These are phyloP conservation scores for Sebastes dallii DNA, from an alignment of 2,797 vertebrate genomes.

Conservation along the genomic window DNA sequence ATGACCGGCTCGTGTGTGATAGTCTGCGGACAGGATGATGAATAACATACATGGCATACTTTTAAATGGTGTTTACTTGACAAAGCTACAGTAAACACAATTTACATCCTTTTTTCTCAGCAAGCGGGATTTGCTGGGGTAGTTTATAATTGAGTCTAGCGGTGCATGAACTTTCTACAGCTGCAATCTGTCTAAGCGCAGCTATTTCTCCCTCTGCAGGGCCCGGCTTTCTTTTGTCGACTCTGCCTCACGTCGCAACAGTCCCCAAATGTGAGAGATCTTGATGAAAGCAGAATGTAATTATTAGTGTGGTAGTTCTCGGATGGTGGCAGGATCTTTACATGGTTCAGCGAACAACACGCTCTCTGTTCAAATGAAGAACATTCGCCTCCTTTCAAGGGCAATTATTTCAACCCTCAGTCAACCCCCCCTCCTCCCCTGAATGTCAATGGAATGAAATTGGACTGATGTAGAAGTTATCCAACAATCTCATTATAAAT, in stretches of 20 bases:
- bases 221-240: slow-evolving; percentile 63
- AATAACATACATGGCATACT: slow-evolving; percentile 69
- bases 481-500: slow-evolving; percentile 22
- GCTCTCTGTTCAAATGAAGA: slow-evolving; percentile 65
- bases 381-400: slow-evolving; percentile 72
- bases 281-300: slow-evolving; percentile 80
- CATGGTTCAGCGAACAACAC: slow-evolving; percentile 73
- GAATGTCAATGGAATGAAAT: slow-evolving; percentile 60
- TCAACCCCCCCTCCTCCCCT: slow-evolving; percentile 46
- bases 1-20: slow-evolving; percentile 46
- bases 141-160: slow-evolving; percentile 82
- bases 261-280: slow-evolving; percentile 75
- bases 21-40: slow-evolving; percentile 57
- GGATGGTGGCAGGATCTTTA: slow-evolving; percentile 73
- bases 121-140: slow-evolving; percentile 67
- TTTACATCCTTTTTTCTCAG: slow-evolving; percentile 70
- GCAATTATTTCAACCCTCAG: slow-evolving; percentile 78
- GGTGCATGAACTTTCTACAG: slow-evolving; percentile 79
- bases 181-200: slow-evolving; percentile 76
- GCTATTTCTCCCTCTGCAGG: slow-evolving; percentile 68
- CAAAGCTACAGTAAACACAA: slow-evolving; percentile 73
- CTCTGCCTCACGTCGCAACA: slow-evolving; percentile 50
- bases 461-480: slow-evolving; percentile 36
- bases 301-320: slow-evolving; percentile 76
- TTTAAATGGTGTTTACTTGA: slow-evolving; percentile 72